A percentile compares a stretch with the other conserved stretches of the same genome.
Evolutionary conservation across 1,140 invertebrate species (phyloP).

Genomic region (Monomorium pharaonis): DNA sequence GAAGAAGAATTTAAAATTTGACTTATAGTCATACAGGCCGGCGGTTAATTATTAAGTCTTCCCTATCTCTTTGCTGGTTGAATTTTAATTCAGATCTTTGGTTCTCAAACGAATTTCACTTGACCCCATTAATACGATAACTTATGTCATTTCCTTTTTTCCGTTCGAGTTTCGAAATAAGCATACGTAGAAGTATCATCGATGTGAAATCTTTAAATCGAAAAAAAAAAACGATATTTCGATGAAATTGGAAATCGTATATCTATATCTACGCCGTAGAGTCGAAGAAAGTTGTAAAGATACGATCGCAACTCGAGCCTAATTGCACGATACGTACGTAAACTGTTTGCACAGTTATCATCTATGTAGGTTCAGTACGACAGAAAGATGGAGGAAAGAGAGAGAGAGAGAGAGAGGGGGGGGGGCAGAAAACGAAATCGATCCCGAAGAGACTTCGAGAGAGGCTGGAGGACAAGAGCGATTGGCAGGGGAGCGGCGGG

Average conservation of each 20-base stretch:
- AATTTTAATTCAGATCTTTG: not conserved
- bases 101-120: not conserved
- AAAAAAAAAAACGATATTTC: not conserved
- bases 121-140: conserved; percentile 19
- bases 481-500: not conserved
- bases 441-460: conserved; percentile 38
- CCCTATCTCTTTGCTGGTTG: not conserved
- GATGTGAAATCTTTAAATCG: not conserved
- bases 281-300: conserved; percentile 16
- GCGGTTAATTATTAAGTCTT: conserved; percentile 30
- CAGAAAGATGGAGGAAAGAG: not conserved
- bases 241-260: conserved; percentile 28
- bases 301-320: conserved; percentile 33
- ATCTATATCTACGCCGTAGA: no score
- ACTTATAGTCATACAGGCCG: not conserved
- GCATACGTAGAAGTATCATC: not conserved
- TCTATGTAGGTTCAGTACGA: not conserved
- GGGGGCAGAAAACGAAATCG: not conserved
- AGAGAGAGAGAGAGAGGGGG: not conserved
- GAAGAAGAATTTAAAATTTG: not conserved
- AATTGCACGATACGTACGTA: conserved; percentile 41
- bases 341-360: conserved; percentile 44
- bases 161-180: not conserved
- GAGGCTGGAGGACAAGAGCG: conserved; percentile 47
- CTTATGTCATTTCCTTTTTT: not conserved